These are phyloP conservation scores for Nesospiza acunhae DNA, from an alignment of 2,113 vertebrate genomes.

Conservation along the genomic window DNA sequence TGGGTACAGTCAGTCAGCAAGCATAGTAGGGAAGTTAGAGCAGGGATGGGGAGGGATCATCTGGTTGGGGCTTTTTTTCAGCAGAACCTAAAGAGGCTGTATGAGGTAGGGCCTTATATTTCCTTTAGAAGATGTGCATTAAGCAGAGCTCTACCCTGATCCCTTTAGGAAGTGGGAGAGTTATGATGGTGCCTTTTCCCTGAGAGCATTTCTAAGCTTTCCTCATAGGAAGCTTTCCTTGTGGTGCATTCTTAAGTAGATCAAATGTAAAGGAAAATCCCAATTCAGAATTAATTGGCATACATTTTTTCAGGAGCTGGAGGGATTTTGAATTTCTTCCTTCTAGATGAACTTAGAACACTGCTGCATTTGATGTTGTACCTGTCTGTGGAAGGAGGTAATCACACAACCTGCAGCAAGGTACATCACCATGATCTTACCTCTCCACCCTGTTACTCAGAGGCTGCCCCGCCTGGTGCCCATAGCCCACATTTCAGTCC, in stretches of 20 bases:
- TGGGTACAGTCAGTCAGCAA: neutral
- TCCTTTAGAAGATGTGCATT: neutral
- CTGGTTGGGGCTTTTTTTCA: neutral
- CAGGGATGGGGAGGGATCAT: neutral
- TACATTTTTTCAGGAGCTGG: conserved; percentile 43
- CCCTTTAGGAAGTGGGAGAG: conserved; percentile 26
- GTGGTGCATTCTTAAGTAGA: conserved; percentile 55
- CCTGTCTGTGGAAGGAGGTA: neutral
- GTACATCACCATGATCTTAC: neutral
- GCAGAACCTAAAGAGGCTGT: neutral
- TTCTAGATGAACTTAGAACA: neutral
- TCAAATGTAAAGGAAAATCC: conserved; percentile 67
- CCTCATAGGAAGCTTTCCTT: conserved; percentile 58
- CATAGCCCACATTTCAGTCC: rapidly evolving
- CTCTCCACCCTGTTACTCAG: neutral
- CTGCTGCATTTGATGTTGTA: neutral
- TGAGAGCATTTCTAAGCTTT: conserved; percentile 53
- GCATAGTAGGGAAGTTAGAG: rapidly evolving
- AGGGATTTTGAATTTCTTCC: conserved; percentile 36
- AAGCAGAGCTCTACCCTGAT: neutral
- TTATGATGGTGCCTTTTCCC: conserved; percentile 2
- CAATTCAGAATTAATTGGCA: conserved; percentile 62
- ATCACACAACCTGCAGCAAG: neutral
- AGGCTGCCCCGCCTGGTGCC: neutral
- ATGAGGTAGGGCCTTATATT: neutral